Evolutionary conservation across 2,113 vertebrate genomes (phyloP).

Genomic region (Climacteris rufus): DNA sequence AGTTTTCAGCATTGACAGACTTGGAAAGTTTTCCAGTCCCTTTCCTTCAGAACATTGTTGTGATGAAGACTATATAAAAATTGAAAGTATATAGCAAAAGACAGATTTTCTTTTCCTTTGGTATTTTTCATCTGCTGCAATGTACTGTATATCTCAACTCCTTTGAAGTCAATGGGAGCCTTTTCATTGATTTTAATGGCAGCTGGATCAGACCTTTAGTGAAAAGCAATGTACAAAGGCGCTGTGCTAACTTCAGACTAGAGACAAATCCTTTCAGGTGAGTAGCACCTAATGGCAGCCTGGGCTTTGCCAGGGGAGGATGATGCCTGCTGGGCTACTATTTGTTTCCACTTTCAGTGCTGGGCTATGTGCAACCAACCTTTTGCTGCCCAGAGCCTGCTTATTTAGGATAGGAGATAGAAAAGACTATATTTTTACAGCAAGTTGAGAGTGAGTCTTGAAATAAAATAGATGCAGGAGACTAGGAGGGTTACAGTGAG

Average conservation of each 20-base stretch:
- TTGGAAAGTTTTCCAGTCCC: not conserved
- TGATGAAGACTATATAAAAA: not conserved
- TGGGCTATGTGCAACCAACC: not conserved
- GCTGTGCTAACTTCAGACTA: not conserved
- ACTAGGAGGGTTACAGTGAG: not conserved
- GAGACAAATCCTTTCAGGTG: constrained; percentile 36
- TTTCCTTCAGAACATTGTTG: not conserved
- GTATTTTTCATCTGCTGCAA: constrained; percentile 33
- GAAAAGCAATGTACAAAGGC: constrained; percentile 38
- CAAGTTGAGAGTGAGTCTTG: not conserved
- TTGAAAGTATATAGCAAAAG: not conserved
- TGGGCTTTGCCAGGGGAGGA: not conserved
- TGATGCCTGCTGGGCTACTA: not conserved
- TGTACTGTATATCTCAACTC: not conserved
- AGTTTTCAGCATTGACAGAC: not conserved
- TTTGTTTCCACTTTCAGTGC: not conserved
- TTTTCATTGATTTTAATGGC: constrained; percentile 62
- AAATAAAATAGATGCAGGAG: constrained; percentile 40
- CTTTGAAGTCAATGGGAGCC: constrained; percentile 51
- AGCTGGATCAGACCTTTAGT: constrained; percentile 48
- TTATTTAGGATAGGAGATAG: not conserved
- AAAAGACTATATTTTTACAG: not conserved
- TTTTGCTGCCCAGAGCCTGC: not conserved
- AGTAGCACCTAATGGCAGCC: constrained; percentile 20
- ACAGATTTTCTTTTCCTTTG: constrained; percentile 9